phyloP scores from a whole-genome alignment of 2,797 vertebrate species.

The Philypnodon macrostomus region DNA sequence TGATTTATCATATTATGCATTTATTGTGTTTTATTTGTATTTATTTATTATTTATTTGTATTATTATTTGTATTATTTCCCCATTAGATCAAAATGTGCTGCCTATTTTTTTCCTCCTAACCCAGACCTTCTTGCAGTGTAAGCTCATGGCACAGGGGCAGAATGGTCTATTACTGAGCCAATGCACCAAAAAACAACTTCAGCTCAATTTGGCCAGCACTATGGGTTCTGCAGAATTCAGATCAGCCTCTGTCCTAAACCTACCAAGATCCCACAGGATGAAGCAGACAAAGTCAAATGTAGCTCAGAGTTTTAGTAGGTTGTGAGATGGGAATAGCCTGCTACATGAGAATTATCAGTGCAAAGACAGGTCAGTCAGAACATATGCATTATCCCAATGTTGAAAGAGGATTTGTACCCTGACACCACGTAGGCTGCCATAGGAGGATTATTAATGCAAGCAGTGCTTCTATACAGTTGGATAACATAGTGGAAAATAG shows the following conservation, averaged over 20 bases:
- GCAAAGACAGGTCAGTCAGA: constrained; percentile 23
- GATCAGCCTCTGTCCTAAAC: constrained; percentile 63
- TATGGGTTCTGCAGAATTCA: constrained; percentile 45
- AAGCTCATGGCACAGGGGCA: constrained; percentile 8
- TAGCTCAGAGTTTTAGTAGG: constrained; percentile 36
- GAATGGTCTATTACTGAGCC: constrained; percentile 5
- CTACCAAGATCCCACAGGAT: constrained; percentile 45
- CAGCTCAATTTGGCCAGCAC: constrained; percentile 29
- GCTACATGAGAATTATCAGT: constrained; percentile 25
- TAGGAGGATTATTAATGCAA: constrained; percentile 43
- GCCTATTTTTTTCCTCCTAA: background rate
- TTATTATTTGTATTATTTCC: no score
- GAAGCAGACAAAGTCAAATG: constrained; percentile 38
- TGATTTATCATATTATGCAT: no score
- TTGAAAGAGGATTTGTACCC: constrained; percentile 33
- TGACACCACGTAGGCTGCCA: constrained; percentile 26
- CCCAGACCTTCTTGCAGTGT: background rate
- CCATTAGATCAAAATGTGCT: background rate
- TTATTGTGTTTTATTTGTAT: no score
- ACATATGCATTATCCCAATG: constrained; percentile 1
- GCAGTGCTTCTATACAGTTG: constrained; percentile 29
- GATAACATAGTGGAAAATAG: constrained; percentile 7
- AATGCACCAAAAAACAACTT: constrained; percentile 37
- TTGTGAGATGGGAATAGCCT: constrained; percentile 44
- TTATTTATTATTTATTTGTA: no score